phyloP scores from a whole-genome alignment of 2,888 invertebrate genomes.

The Oxyteleia sp. region DNA sequence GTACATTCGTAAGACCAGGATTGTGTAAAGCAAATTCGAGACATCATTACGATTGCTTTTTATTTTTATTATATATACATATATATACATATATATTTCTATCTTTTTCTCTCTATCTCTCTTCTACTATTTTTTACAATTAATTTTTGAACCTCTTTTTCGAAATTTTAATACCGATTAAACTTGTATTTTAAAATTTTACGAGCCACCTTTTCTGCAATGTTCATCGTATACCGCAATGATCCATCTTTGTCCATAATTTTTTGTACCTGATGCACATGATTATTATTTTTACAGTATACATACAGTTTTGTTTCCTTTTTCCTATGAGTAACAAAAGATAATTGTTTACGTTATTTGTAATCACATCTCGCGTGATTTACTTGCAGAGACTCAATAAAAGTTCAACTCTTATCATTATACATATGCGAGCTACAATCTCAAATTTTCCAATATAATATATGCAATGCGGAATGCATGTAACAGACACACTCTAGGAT shows the following conservation, averaged over 20 bases:
- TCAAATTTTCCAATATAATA: slow-evolving; percentile 58
- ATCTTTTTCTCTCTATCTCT: slow-evolving; percentile 70
- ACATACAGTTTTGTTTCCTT: slow-evolving; percentile 19
- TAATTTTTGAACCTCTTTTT: slow-evolving; percentile 16
- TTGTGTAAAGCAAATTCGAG: slow-evolving; percentile 78
- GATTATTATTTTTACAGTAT: slow-evolving; percentile 30
- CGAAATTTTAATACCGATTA: slow-evolving; percentile 17
- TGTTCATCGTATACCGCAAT: background rate
- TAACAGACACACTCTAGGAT: slow-evolving; percentile 86
- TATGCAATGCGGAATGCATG: slow-evolving; percentile 83
- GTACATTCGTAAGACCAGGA: slow-evolving; percentile 74
- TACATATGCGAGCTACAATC: slow-evolving; percentile 47
- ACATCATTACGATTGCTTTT: slow-evolving; percentile 70
- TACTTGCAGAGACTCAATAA: slow-evolving; percentile 32
- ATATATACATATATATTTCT: slow-evolving; percentile 23
- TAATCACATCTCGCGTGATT: slow-evolving; percentile 27
- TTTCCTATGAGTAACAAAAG: background rate
- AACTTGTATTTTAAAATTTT: slow-evolving; percentile 7
- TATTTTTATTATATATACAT: slow-evolving; percentile 35
- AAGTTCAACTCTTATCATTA: slow-evolving; percentile 42
- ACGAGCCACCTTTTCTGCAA: background rate
- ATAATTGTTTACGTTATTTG: slow-evolving; percentile 19
- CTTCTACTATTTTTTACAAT: slow-evolving; percentile 42
- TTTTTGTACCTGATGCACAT: slow-evolving; percentile 24
- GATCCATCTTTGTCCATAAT: slow-evolving; percentile 5